These are phyloP conservation scores for Turnix velox DNA, from an alignment of 2,113 vertebrate species.

Conservation along the genomic window DNA sequence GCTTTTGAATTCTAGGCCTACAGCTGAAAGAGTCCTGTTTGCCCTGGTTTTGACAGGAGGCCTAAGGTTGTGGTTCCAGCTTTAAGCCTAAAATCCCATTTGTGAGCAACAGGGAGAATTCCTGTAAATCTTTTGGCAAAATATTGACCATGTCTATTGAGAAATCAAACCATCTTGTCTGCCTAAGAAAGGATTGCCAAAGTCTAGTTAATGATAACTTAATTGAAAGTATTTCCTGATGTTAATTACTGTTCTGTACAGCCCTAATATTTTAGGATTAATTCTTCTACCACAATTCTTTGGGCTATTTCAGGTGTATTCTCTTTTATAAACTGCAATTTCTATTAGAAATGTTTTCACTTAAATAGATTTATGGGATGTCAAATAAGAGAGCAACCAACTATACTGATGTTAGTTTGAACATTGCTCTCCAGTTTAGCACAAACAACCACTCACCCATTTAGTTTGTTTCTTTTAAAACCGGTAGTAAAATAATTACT, in stretches of 20 bases:
- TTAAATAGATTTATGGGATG: neutral
- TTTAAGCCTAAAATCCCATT: neutral
- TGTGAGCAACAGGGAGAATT: neutral
- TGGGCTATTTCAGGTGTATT: neutral
- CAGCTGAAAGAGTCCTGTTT: accelerated
- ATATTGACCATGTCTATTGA: neutral
- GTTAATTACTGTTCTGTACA: neutral
- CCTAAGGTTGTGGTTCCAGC: neutral
- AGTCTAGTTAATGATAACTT: neutral
- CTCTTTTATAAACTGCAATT: neutral
- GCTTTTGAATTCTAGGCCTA: neutral
- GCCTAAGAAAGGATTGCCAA: neutral
- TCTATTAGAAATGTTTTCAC: neutral
- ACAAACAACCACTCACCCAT: neutral
- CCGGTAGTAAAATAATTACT: neutral
- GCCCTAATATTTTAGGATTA: neutral
- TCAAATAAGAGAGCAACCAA: neutral
- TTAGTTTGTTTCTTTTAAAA: neutral
- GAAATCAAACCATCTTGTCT: neutral
- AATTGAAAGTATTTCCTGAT: neutral
- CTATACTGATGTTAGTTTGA: neutral
- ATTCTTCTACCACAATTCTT: neutral
- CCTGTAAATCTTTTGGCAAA: neutral
- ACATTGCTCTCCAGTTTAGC: neutral
- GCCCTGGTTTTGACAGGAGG: neutral